Base-by-base conservation (phyloP, 2,888 invertebrate species). In the Ferrisia virgata region DNA sequence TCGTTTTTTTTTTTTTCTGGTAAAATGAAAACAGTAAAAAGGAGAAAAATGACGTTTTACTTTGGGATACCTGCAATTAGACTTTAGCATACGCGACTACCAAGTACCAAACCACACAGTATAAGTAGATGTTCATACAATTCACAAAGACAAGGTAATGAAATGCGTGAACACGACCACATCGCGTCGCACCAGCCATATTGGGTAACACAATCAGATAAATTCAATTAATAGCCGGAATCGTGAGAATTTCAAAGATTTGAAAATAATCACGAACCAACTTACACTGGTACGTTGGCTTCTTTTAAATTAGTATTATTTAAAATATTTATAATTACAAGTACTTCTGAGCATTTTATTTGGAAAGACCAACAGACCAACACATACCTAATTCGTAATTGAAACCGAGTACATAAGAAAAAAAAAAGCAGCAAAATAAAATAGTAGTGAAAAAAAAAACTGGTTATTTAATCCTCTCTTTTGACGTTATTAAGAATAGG, bases 201-300 rank as follows among this genome's bases (percentile, higher is more conserved):
- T 47, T n/a, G 2, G 28, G 31, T n/a, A 80, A 39, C 40, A 53
- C 53, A 80, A 80, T 53, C 80, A 80, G 80, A 80, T 80, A 80
- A 80, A 80, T 80, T 43, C 80, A 80, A 80, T 80, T 80, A 80
- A 80, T 80, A 80, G 80, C n/a, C 80, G 53, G 53, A 80, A 80
- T 80, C 80, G 80, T 80, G 80, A 80, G 80, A 80, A 80, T 31
- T 80, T 33, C 53, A 2, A 33, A 80, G 80, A 53, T 80, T 53
- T 11, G 80, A 80, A 43, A 80, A 80, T 80, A 80, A 80, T 43
- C 80, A 80, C 80, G 33, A 33, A 22, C 47, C 47, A 28, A 28
- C 28, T 11, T 5, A 28, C n/a, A n/a, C n/a, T n/a, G n/a, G n/a
- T n/a, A n/a, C n/a, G n/a, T n/a, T n/a, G 53, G 72, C 72, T 76